Evolutionary conservation across 2,113 vertebrate genomes (phyloP).

Genomic region (Platycercus adscitus): DNA sequence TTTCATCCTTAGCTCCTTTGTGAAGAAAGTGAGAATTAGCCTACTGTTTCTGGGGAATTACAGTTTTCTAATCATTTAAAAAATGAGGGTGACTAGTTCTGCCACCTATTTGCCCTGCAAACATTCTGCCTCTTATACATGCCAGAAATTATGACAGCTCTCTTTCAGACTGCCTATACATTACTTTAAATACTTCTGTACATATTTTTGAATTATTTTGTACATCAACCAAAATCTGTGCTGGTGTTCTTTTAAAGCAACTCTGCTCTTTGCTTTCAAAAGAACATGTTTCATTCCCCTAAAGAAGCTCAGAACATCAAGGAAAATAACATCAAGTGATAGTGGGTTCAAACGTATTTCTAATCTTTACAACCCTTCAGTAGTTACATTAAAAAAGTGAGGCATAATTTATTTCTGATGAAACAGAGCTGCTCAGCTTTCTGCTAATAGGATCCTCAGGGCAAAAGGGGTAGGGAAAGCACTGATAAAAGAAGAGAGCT

Average conservation of each 20-base stretch:
- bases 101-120: slow-evolving; percentile 16
- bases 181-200: slow-evolving; percentile 16
- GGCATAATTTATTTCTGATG: slow-evolving; percentile 75
- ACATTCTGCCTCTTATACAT: neutral
- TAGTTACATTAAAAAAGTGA: slow-evolving; percentile 69
- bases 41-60: slow-evolving; percentile 57
- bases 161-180: neutral
- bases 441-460: slow-evolving; percentile 76
- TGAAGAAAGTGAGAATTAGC: slow-evolving; percentile 66
- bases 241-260: slow-evolving; percentile 32
- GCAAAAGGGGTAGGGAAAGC: slow-evolving; percentile 55
- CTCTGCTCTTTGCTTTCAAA: slow-evolving; percentile 58
- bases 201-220: neutral
- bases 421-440: slow-evolving; percentile 68
- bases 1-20: slow-evolving; percentile 49
- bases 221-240: neutral
- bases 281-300: slow-evolving; percentile 48
- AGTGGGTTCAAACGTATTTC: slow-evolving; percentile 66
- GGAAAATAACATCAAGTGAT: slow-evolving; percentile 71
- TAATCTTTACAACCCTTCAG: slow-evolving; percentile 74
- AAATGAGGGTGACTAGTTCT: neutral
- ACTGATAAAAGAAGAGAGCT: slow-evolving; percentile 47
- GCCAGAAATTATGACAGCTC: slow-evolving; percentile 4
- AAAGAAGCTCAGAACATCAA: slow-evolving; percentile 69
- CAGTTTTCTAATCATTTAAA: slow-evolving; percentile 59